These are phyloP conservation scores for Labeo catla DNA, from an alignment of 2,113 vertebrate genomes.

Conservation along the genomic window DNA sequence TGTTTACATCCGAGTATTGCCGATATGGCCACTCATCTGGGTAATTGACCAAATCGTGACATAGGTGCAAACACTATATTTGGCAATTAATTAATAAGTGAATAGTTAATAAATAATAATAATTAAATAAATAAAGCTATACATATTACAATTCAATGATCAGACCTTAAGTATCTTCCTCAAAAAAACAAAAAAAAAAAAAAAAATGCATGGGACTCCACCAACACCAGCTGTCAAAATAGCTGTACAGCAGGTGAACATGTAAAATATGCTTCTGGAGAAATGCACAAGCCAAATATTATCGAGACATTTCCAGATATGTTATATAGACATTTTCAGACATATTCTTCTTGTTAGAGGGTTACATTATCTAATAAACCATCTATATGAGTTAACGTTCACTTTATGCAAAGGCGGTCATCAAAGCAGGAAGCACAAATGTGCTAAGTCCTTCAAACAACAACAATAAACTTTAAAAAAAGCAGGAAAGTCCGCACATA, in stretches of 20 bases:
- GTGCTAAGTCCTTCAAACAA: background rate
- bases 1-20: too few relatives aligned
- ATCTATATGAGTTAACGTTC: background rate
- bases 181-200: background rate
- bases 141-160: background rate
- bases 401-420: conserved; percentile 65
- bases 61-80: background rate
- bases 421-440: conserved; percentile 70
- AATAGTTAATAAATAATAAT: background rate
- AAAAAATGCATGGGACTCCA: background rate
- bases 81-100: background rate
- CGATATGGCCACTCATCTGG: too few relatives aligned
- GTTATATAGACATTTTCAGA: background rate
- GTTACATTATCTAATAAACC: background rate
- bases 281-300: background rate
- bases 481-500: background rate
- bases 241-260: background rate
- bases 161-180: background rate
- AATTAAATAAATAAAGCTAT: too few relatives aligned
- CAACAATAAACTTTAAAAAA: background rate
- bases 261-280: background rate
- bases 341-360: background rate
- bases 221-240: background rate
- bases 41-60: too few relatives aligned
- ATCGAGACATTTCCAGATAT: background rate